Evolutionary conservation across 2,797 vertebrate genomes (phyloP).

Genomic region (Sparidentex hasta): DNA sequence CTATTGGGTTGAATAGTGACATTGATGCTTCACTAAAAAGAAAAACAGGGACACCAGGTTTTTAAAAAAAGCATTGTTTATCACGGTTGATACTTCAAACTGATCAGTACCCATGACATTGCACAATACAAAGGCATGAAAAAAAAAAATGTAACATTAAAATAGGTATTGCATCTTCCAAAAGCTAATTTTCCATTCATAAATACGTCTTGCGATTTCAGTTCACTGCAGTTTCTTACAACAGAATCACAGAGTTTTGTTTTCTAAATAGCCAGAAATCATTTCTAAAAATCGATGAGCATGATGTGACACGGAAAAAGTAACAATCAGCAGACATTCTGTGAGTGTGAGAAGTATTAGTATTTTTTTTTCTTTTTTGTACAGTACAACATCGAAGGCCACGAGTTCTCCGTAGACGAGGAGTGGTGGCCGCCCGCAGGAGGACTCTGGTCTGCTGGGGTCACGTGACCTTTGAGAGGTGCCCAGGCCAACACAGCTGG

Average conservation of each 20-base stretch:
- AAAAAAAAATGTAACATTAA: slow-evolving; percentile 80
- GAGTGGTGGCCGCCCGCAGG: slow-evolving; percentile 41
- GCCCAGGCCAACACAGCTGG: slow-evolving; percentile 23
- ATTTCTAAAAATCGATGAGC: slow-evolving; percentile 63
- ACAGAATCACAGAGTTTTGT: slow-evolving; percentile 83
- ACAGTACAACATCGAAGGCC: slow-evolving; percentile 84
- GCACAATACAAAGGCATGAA: slow-evolving; percentile 86
- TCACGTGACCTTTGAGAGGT: slow-evolving; percentile 38
- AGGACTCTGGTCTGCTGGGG: slow-evolving; percentile 21
- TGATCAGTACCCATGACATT: slow-evolving; percentile 83
- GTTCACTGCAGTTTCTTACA: slow-evolving; percentile 84
- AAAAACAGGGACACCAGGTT: slow-evolving; percentile 44
- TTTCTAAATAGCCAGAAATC: slow-evolving; percentile 73
- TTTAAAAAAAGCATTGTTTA: slow-evolving; percentile 80
- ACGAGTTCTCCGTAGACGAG: slow-evolving; percentile 55
- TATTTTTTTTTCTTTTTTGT: slow-evolving; percentile 53
- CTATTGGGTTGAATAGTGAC: background rate
- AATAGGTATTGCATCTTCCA: slow-evolving; percentile 85
- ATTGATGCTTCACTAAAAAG: slow-evolving; percentile 25
- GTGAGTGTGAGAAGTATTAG: slow-evolving; percentile 66
- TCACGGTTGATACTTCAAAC: slow-evolving; percentile 72
- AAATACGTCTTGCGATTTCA: slow-evolving; percentile 82
- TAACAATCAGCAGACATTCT: slow-evolving; percentile 81
- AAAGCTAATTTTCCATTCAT: slow-evolving; percentile 84
- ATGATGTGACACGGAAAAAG: slow-evolving; percentile 67